These are phyloP conservation scores for Oophaga sylvatica DNA, from an alignment of 2,797 vertebrate genomes.

Conservation along the genomic window DNA sequence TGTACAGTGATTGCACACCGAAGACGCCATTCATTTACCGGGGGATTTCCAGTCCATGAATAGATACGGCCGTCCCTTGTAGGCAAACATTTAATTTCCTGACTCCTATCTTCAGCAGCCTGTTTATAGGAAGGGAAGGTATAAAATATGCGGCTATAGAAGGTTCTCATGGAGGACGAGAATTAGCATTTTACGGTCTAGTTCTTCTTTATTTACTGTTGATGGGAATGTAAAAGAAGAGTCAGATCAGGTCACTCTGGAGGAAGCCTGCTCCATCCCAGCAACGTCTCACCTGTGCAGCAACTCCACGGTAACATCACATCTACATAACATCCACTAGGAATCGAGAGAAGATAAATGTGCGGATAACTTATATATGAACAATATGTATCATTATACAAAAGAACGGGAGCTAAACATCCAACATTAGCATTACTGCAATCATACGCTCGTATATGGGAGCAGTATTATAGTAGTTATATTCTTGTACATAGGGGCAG, in stretches of 20 bases:
- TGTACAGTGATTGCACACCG: neutral
- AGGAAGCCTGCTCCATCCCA: conserved; percentile 16
- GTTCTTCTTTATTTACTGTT: conserved; percentile 39
- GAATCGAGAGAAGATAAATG: conserved; percentile 7
- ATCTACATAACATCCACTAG: neutral
- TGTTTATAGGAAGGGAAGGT: conserved; percentile 50
- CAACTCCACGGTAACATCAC: neutral
- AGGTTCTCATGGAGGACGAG: conserved; percentile 38
- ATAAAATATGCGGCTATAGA: conserved; percentile 37
- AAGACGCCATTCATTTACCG: neutral
- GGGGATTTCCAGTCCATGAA: conserved; percentile 26
- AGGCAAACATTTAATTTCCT: conserved; percentile 49
- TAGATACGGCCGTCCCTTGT: conserved; percentile 10
- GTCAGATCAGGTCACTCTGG: conserved; percentile 45
- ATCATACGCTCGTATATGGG: neutral
- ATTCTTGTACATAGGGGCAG: too few species aligned
- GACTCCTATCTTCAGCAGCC: conserved; percentile 31
- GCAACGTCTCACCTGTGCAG: neutral
- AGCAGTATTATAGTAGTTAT: conserved; percentile 13
- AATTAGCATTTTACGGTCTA: conserved; percentile 51
- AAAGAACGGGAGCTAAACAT: neutral
- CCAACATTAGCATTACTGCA: neutral
- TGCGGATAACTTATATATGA: neutral
- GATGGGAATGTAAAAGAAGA: conserved; percentile 28
- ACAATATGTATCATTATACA: too few species aligned